Evolutionary conservation across 92 coral and sea anemone genomes (phyloP), one percentile per base, ranked within the genome.

Genomic region (Parazoanthus swiftii): DNA sequence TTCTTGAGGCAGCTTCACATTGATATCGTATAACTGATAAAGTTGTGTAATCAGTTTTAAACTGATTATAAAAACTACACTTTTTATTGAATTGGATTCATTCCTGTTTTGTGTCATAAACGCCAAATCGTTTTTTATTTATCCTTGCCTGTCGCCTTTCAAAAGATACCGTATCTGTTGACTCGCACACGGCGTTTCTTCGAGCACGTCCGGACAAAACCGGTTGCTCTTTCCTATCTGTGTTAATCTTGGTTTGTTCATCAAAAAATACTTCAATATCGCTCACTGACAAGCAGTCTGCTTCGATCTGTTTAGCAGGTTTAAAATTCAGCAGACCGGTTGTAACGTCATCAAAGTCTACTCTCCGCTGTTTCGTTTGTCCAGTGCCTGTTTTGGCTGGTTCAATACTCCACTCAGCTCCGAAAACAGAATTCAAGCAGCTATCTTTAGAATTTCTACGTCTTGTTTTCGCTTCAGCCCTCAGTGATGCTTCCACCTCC

Each of bases 101-200:
- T 56, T 13, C 65, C 14, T 56, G 65, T 56, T 56, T 56, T 74
- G 36, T 74, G 18, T 74, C 26, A 33, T 74, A 21, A 74, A 74
- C 42, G 13, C 78, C 78, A 74, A 74, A 74, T 74, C 78, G 43
- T 42, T 74, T 74, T 35, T 37, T 21, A 14, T 36, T 74, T 74
- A 74, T 74, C 46, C 48, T 35, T 16, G 46, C 21, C 29, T 36
- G 78, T 36, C 78, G 42, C 78, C 78, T 36, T 8, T 35, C 44
- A 20, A 16, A 15, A 36, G 10, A 3, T 8, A 21, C 78, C 36
- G 46, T 35, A 7, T 74, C 78, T 15, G 78, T 74, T 9, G 48
- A 74, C 23, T 74, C 50, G 23, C 78, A 74, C 9, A 74, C 20
- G 37, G 78, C 23, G 21, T 13, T 74, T 74, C 44, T 74, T 6